Conservation (phyloP, 2,888 invertebrate species). For the Aspidapion aeneum region DNA sequence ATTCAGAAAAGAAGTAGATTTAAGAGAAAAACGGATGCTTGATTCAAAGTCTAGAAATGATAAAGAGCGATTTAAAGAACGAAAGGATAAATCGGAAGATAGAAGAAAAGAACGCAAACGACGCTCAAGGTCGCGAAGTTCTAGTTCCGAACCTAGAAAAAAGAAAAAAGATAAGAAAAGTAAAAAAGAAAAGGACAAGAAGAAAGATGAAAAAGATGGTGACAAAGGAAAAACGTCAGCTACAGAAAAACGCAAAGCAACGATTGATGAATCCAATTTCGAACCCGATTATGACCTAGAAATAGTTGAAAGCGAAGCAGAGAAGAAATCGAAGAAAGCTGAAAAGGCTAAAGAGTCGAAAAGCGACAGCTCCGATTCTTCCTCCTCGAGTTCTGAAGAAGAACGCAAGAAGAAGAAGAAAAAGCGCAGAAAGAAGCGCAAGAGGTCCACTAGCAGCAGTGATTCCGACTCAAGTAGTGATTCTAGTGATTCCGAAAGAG, state of each 20-base stretch:
- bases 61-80: conserved; percentile 26
- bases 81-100: conserved; percentile 27
- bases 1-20: conserved; percentile 35
- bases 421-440: conserved; percentile 54
- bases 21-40: conserved; percentile 37
- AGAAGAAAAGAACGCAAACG: conserved; percentile 31
- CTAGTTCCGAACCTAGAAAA: conserved; percentile 35
- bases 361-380: conserved; percentile 46
- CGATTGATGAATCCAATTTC: conserved; percentile 68
- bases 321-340: conserved; percentile 50
- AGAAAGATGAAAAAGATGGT: conserved; percentile 39
- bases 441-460: conserved; percentile 56
- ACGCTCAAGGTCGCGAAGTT: conserved; percentile 35
- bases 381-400: conserved; percentile 44
- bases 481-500: conserved; percentile 62
- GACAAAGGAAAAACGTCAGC: conserved; percentile 44
- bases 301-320: conserved; percentile 55
- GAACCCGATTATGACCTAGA: conserved; percentile 74
- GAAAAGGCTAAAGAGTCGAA: conserved; percentile 39
- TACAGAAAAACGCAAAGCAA: conserved; percentile 57
- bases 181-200: conserved; percentile 46
- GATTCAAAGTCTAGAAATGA: conserved; percentile 28
- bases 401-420: conserved; percentile 41
- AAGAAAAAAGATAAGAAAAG: conserved; percentile 49
- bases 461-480: conserved; percentile 61